Conservation (phyloP, 2,113 vertebrate genomes). For the Neoarius graeffei region DNA sequence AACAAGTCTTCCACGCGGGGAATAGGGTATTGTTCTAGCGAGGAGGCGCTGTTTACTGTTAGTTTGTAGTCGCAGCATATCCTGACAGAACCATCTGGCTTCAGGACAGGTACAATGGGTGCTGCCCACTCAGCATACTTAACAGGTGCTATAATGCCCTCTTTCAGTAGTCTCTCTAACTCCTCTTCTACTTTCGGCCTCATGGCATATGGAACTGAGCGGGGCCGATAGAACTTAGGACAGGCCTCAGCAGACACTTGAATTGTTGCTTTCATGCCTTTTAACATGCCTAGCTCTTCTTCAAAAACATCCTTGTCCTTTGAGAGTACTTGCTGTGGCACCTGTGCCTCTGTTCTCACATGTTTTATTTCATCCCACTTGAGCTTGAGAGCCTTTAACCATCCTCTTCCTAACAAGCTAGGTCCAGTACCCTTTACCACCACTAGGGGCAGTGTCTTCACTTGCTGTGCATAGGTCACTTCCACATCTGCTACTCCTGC, state of each 20-base stretch:
- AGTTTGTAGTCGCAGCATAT: no score
- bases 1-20: no score
- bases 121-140: no score
- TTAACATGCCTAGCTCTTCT: slow-evolving; percentile 1
- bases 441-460: not conserved
- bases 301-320: slow-evolving; percentile 6
- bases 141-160: no score
- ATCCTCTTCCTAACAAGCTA: not conserved
- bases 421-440: not conserved
- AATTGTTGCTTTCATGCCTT: no score
- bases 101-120: no score
- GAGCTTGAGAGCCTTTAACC: not conserved
- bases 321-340: not conserved
- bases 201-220: not conserved
- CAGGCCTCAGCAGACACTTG: not conserved
- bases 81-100: no score
- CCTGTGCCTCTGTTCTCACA: not conserved
- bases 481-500: not conserved
- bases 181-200: not conserved
- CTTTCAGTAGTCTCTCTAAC: no score
- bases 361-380: not conserved
- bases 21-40: no score
- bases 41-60: no score
- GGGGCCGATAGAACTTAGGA: not conserved
- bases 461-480: not conserved